Conservation (phyloP, 2,888 invertebrate species). For the Encarsia formosa region DNA sequence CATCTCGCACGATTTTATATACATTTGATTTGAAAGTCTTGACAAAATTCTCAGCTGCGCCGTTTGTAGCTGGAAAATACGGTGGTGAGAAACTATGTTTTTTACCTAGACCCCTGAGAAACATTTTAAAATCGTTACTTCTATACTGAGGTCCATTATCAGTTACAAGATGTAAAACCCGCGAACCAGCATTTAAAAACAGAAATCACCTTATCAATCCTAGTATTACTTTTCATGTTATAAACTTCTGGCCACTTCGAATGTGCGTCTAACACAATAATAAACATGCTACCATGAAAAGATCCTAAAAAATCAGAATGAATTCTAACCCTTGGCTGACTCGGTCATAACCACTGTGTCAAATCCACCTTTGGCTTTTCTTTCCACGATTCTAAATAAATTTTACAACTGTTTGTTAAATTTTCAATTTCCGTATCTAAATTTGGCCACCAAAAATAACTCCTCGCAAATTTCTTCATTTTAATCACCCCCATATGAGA, state of each 20-base stretch:
- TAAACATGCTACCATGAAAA: constrained; percentile 23
- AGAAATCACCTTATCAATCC: too few relatives aligned
- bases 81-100: too few relatives aligned
- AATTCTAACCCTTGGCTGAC: constrained; percentile 24
- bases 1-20: too few relatives aligned
- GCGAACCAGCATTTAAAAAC: too few relatives aligned
- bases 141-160: too few relatives aligned
- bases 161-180: too few relatives aligned
- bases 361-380: constrained; percentile 5
- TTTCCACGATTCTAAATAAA: background rate
- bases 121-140: too few relatives aligned
- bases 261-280: constrained; percentile 12
- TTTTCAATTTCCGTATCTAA: constrained; percentile 18
- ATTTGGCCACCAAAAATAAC: constrained; percentile 24
- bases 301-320: constrained; percentile 30
- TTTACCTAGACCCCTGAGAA: too few relatives aligned
- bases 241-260: constrained; percentile 13
- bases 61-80: too few relatives aligned
- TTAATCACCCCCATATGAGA: constrained; percentile 16
- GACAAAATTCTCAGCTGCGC: too few relatives aligned
- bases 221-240: background rate
- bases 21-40: too few relatives aligned
- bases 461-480: constrained; percentile 18
- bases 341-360: constrained; percentile 24
- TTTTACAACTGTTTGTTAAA: constrained; percentile 6